Evolutionary conservation across 1,140 invertebrate species (phyloP), one percentile per base, ranked within the genome.

Genomic region (Caenorhabditis inopinata): DNA sequence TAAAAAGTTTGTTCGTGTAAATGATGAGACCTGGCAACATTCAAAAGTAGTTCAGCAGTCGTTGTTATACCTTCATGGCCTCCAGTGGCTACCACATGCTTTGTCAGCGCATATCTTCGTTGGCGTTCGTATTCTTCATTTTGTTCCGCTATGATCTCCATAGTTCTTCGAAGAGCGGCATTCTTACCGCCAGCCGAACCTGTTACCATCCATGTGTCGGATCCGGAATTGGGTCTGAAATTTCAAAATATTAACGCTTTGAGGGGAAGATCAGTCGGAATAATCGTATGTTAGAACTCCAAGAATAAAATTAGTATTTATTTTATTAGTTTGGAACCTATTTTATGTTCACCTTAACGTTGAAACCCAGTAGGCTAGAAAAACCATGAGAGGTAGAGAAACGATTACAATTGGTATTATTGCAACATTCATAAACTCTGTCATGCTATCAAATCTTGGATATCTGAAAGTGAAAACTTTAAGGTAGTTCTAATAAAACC

Each of bases 121-220:
- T 48, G 48, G 7, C 51, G 48, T 32, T 79, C 81, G 27, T 83
- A 74, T 35, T 82, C 47, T 42, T 49, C 53, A 48, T 82, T 82
- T 46, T 82, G 81, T 68, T 82, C 81, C 21, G 77, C 81, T 51
- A 82, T 82, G n/a, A 82, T 82, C 74, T 82, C 81, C 62, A 82
- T 78, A 38, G 81, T 82, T 68, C 81, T 62, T 68, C 81, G 35
- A 18, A 81, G 75, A 27, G 81, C 81, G 38, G 81, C 81, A 45
- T 82, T 82, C 78, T 80, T 82, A 48, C 81, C 81, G 6, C 81
- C 80, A 1, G 47, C 74, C 32, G 53, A 68, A 23, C 81, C 81
- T 11, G 62, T 82, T 23, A 82, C 81, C 29, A 82, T 48, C 81
- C 81, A 82, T 2, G 76, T 68, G 21, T 82, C 81, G 12, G 48